Conservation (phyloP, 2,888 invertebrate species). For the Scaptomyza flava region DNA sequence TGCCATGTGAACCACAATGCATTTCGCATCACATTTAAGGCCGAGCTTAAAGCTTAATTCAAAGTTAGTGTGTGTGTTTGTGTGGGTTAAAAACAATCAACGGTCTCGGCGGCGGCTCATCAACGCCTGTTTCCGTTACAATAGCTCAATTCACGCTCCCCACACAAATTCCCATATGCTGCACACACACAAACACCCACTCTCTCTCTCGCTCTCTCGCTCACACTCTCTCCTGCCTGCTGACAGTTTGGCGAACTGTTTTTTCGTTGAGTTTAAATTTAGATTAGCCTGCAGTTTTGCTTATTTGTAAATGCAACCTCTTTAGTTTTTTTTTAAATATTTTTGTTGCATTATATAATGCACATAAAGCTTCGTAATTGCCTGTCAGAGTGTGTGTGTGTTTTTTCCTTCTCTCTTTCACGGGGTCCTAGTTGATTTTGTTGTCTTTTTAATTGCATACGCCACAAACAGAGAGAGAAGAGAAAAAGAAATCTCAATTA, state of each 20-base stretch:
- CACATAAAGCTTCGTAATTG: slow-evolving; percentile 14
- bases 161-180: slow-evolving; percentile 26
- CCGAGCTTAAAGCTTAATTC: slow-evolving; percentile 30
- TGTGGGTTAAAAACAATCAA: slow-evolving; percentile 45
- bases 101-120: slow-evolving; percentile 16
- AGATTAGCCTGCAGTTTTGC: slow-evolving; percentile 40
- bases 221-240: slow-evolving; percentile 1
- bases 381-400: background rate
- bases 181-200: slow-evolving; percentile 2
- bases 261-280: slow-evolving; percentile 50
- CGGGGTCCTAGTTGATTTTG: background rate
- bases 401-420: background rate
- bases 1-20: slow-evolving; percentile 53
- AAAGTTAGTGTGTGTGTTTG: background rate
- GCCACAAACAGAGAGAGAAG: background rate
- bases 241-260: slow-evolving; percentile 9
- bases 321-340: background rate
- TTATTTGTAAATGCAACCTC: slow-evolving; percentile 27
- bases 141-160: slow-evolving; percentile 17
- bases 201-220: background rate
- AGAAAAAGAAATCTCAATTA: slow-evolving; percentile 46
- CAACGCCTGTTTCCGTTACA: slow-evolving; percentile 22
- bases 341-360: slow-evolving; percentile 37
- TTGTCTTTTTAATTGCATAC: slow-evolving; percentile 39
- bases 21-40: slow-evolving; percentile 21